Evolutionary conservation across 2,888 invertebrate genomes (phyloP).

Genomic region (Malachius bipustulatus): DNA sequence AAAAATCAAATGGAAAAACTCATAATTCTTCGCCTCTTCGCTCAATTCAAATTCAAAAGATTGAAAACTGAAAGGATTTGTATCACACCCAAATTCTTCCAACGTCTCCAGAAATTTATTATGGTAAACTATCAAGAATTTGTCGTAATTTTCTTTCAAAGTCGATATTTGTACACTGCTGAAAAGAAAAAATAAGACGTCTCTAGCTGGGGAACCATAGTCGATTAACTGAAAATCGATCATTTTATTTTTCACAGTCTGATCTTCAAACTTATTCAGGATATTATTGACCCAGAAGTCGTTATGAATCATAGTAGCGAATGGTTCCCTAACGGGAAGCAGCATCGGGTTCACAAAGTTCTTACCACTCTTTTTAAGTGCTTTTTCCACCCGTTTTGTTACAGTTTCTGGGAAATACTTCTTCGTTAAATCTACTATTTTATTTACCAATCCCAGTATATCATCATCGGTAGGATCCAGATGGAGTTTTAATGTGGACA

Average conservation of each 20-base stretch:
- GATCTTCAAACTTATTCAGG: constrained; percentile 35
- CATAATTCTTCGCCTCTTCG: constrained; percentile 25
- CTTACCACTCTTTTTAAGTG: neutral
- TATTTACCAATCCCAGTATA: too few species aligned
- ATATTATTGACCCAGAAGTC: constrained; percentile 51
- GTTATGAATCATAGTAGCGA: constrained; percentile 41
- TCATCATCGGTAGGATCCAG: too few species aligned
- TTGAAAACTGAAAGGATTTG: constrained; percentile 28
- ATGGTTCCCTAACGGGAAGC: constrained; percentile 34
- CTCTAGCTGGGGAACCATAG: constrained; percentile 20
- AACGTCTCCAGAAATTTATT: constrained; percentile 9
- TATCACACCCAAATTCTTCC: constrained; percentile 16
- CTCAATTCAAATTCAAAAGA: constrained; percentile 31
- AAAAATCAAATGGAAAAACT: constrained; percentile 33
- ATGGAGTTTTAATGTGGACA: too few species aligned
- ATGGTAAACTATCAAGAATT: neutral
- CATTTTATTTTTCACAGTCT: constrained; percentile 18
- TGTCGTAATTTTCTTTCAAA: constrained; percentile 2
- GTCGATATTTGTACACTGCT: neutral
- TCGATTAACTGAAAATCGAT: constrained; percentile 24
- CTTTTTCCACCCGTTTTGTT: too few species aligned
- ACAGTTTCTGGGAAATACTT: too few species aligned
- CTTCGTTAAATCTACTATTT: too few species aligned
- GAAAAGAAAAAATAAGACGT: constrained; percentile 23
- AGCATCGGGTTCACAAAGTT: neutral